Percentiles rank a stretch among this genome's conserved stretches.
Evolutionary conservation across 2,797 vertebrate genomes (phyloP).

Genomic region (Acestrorhynchus altus): DNA sequence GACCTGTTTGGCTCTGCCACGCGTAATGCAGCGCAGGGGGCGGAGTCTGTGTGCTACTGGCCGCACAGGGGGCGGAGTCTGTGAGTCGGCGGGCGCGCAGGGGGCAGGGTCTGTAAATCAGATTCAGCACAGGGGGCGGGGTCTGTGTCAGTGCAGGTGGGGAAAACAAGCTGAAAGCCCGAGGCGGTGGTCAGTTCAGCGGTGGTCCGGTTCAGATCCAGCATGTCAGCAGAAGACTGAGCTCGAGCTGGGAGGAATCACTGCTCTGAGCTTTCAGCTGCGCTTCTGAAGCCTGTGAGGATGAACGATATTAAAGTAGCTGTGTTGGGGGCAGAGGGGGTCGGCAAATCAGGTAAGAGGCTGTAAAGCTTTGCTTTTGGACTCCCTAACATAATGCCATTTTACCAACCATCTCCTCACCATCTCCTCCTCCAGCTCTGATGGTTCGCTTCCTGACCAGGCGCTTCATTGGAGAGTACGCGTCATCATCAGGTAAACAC

Average conservation of each 20-base stretch:
- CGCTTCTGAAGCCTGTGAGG: neutral
- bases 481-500: constrained; percentile 81
- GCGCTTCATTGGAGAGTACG: constrained; percentile 89
- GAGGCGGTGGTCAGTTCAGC: neutral
- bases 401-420: neutral
- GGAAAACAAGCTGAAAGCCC: neutral
- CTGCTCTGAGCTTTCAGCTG: neutral
- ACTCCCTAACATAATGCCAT: neutral
- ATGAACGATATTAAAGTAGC: constrained; percentile 84
- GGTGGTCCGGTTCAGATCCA: neutral
- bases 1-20: too few species aligned
- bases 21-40: neutral
- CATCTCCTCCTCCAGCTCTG: constrained; percentile 72
- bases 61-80: too few species aligned
- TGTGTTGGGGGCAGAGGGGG: constrained; percentile 81
- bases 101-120: too few species aligned
- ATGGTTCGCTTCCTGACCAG: constrained; percentile 86
- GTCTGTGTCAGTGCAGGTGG: too few species aligned
- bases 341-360: constrained; percentile 84
- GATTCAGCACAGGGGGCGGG: neutral
- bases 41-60: neutral
- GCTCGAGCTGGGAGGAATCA: neutral
- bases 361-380: too few species aligned
- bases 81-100: too few species aligned
- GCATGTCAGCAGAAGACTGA: constrained; percentile 2